These are phyloP conservation scores for Trachelipus rathkii DNA, from an alignment of 1,140 invertebrate genomes.

Conservation along the genomic window DNA sequence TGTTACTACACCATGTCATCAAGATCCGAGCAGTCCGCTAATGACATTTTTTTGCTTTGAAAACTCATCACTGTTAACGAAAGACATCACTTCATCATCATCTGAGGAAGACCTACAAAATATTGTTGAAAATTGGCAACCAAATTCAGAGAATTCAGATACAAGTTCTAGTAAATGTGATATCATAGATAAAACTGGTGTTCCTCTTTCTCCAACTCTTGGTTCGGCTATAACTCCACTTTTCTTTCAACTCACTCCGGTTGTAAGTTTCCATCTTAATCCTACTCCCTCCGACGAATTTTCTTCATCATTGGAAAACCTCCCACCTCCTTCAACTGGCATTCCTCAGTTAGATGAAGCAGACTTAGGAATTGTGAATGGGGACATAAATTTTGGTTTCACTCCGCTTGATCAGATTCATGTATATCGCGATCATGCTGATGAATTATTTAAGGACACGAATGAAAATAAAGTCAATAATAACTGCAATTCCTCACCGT, in stretches of 20 bases:
- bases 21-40: too few relatives aligned
- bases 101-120: too few relatives aligned
- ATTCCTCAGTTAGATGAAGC: not conserved
- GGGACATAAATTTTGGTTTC: not conserved
- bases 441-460: not conserved
- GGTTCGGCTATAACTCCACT: not conserved
- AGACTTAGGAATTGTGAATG: not conserved
- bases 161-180: too few relatives aligned
- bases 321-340: not conserved
- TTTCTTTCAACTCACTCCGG: not conserved
- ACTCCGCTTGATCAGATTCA: not conserved
- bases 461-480: not conserved
- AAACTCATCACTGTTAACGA: too few relatives aligned
- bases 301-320: not conserved
- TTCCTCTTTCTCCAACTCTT: not conserved
- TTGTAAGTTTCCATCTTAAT: not conserved
- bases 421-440: not conserved
- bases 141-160: too few relatives aligned
- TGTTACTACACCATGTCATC: too few relatives aligned
- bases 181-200: not conserved
- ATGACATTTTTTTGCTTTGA: too few relatives aligned
- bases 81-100: too few relatives aligned
- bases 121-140: too few relatives aligned
- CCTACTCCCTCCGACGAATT: not conserved
- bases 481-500: not conserved